Conservation (phyloP, 2,797 vertebrate species). For the Rhynchotus rufescens region DNA sequence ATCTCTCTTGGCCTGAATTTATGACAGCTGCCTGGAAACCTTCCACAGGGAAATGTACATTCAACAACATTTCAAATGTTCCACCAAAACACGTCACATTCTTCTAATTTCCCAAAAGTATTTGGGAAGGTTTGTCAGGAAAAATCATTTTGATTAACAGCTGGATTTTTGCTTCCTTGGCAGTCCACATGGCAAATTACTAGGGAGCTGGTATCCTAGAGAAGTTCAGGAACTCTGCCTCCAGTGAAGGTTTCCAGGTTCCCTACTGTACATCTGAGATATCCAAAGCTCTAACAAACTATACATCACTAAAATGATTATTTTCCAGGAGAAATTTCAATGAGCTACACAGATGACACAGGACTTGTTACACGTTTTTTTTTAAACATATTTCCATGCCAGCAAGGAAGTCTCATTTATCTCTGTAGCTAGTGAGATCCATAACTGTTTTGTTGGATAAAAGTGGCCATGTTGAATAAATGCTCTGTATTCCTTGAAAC, state of each 20-base stretch:
- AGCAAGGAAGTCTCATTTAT: background rate
- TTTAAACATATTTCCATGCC: background rate
- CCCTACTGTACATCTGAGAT: fast-evolving
- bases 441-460: background rate
- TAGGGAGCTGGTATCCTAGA: background rate
- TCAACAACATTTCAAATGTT: constrained; percentile 60
- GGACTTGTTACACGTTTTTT: background rate
- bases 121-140: background rate
- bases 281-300: background rate
- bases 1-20: constrained; percentile 38
- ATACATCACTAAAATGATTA: background rate
- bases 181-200: background rate
- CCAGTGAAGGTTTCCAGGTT: background rate
- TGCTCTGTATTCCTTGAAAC: background rate
- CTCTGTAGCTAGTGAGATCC: background rate
- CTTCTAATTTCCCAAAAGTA: constrained; percentile 55
- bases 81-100: constrained; percentile 65
- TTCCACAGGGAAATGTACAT: constrained; percentile 56
- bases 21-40: constrained; percentile 60
- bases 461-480: background rate
- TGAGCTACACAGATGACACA: background rate
- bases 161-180: background rate
- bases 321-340: background rate
- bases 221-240: background rate
- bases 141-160: constrained; percentile 5